phyloP scores from a whole-genome alignment of 2,797 vertebrate genomes.

The Halcyon smyrnensis region DNA sequence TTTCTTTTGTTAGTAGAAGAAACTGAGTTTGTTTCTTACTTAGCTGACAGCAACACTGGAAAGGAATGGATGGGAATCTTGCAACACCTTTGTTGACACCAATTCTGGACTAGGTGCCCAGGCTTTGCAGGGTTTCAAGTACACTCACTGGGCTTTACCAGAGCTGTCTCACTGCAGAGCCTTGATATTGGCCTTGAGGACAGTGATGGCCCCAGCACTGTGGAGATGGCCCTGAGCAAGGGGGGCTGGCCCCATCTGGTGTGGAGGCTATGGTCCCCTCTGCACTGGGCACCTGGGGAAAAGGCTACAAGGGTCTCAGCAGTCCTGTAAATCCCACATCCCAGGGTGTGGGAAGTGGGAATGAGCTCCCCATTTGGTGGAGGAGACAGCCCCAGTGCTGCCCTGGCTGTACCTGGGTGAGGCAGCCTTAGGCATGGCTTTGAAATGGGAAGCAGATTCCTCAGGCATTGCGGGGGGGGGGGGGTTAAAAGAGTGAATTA shows the following conservation, averaged over 20 bases:
- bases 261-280: not conserved
- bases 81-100: not conserved
- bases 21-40: not conserved
- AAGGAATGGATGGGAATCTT: not conserved
- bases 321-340: too few relatives aligned
- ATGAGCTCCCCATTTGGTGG: accelerated
- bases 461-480: not conserved
- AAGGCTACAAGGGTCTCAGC: not conserved
- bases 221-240: not conserved
- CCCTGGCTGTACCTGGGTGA: constrained; percentile 10
- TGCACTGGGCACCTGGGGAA: accelerated
- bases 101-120: not conserved
- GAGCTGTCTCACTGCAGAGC: not conserved
- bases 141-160: not conserved
- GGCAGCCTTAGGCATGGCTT: constrained; percentile 5
- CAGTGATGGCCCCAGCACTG: not conserved
- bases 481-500: constrained; percentile 66
- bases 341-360: not conserved
- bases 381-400: not conserved
- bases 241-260: not conserved
- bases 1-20: not conserved
- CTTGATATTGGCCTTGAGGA: not conserved
- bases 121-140: not conserved
- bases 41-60: not conserved
- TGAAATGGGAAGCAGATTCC: constrained; percentile 61